Percentiles rank a stretch among this genome's conserved stretches.
Evolutionary conservation across 2,797 vertebrate genomes (phyloP).

Genomic region (Enteromius unitaeniatus): DNA sequence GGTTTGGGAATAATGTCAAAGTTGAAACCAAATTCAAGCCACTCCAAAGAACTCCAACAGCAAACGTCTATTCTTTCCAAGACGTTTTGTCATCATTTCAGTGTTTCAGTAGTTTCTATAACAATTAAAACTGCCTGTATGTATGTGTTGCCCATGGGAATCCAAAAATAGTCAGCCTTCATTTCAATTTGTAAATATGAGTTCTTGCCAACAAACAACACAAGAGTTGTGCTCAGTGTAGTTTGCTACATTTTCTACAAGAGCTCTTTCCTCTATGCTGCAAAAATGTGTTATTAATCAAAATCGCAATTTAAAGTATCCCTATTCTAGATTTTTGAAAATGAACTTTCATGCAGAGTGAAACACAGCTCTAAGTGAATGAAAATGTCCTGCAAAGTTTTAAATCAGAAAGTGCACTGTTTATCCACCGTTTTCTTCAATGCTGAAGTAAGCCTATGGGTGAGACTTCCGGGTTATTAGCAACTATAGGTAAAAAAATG

Average conservation of each 20-base stretch:
- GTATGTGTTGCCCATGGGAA: slow-evolving; percentile 43
- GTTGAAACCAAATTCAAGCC: slow-evolving; percentile 34
- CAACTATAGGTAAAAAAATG: too few relatives aligned
- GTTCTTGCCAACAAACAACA: background rate
- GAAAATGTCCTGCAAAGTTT: too few relatives aligned
- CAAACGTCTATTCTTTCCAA: slow-evolving; percentile 27
- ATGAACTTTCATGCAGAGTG: too few relatives aligned
- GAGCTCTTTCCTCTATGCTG: background rate
- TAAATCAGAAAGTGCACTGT: too few relatives aligned
- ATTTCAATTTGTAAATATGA: background rate
- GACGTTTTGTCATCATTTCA: slow-evolving; percentile 38
- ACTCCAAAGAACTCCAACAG: slow-evolving; percentile 29
- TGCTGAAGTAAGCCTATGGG: too few relatives aligned
- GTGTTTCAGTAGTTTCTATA: background rate
- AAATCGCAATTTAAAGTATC: background rate
- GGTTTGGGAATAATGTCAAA: slow-evolving; percentile 50
- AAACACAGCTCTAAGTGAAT: too few relatives aligned
- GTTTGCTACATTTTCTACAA: background rate
- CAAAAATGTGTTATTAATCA: background rate
- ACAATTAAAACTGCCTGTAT: background rate
- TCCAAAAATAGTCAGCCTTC: slow-evolving; percentile 5
- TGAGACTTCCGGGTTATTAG: too few relatives aligned
- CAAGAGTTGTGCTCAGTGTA: background rate
- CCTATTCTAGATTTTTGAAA: too few relatives aligned
- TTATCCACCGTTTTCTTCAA: too few relatives aligned